Evolutionary conservation across 1,140 invertebrate genomes (phyloP), one percentile per base, ranked within the genome.

Genomic region (Pogonognathellus flavescens): DNA sequence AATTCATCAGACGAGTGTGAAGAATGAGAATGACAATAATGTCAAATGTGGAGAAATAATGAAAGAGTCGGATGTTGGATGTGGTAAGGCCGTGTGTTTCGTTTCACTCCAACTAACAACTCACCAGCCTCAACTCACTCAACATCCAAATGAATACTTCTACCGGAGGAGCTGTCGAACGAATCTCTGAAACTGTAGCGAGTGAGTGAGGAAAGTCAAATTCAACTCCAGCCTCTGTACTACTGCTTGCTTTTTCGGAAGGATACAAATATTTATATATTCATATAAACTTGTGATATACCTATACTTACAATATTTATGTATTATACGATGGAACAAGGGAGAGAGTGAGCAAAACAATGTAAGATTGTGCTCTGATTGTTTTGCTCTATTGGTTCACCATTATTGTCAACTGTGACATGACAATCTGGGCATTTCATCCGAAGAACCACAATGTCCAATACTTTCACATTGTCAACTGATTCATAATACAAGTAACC

Each of bases 391-490:
- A 85, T 82, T 66, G 84, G 49, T 72, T 85, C 20, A 50, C 76
- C 60, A 85, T 85, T 82, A 82, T 82, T 85, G 80, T 82, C 84
- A 82, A 82, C 57, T 85, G 80, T 66, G 41, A 82, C 84, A 82
- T 25, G 18, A 66, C 18, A 85, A 25, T 66, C 60, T 50, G 31
- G 31, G 41, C 31, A 72, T 14, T 72, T 72, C 66, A 72, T 41
- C 11, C 31, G 31, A 41, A 41, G 18, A 59, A 6, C 57, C 16
- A 16, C 57, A 7, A 59, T n/a, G 14, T n/a, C 11, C 16, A 7
- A 59, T 59, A n/a, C 18, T 14, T 59, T 14, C 31, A 41, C 31
- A 41, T 41, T 41, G 31, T 41, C 31, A 41, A 41, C 31, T 41
- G 31, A 41, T 3, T 41, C 6, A 41, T 41, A 41, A 41, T 41